Evolutionary conservation across 2,888 invertebrate genomes (phyloP), one percentile per base, ranked within the genome.

Genomic region (Drymonia ruficornis): DNA sequence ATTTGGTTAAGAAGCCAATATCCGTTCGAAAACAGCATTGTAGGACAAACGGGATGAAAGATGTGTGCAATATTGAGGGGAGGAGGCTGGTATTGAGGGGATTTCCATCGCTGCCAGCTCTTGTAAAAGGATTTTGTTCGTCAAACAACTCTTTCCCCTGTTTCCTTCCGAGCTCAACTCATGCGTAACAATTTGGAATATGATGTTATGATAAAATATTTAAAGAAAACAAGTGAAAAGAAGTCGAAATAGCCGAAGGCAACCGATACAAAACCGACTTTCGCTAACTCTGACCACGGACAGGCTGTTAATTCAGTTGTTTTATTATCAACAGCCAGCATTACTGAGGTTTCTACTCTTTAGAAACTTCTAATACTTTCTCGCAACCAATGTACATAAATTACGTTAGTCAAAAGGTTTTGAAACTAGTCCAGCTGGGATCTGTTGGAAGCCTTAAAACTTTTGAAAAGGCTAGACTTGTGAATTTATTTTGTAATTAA

Each of bases 161-260:
- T 38, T 38, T 49, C 19, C 29, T 49, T 38, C 12, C 5, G 40
- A 46, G 38, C 43, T 1, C n/a, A 47, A 18, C 51, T 55, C 44
- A 49, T 50, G 42, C 46, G 15, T 52, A 55, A 55, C n/a, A 49
- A 49, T 53, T 47, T 38, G 38, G 7, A 46, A 52, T 36, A 53
- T 43, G 15, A 8, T 52, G 42, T 50, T 43, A 29, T 36, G 13
- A 40, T 51, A 62, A 53, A 63, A 56, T 29, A 50, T 9, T 16
- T 15, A 50, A 43, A 5, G 13, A n/a, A 23, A 58, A 61, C 18
- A 56, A 66, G 54, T 56, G 34, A 55, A 64, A 61, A 58, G 55
- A 55, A 28, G 47, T 47, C 49, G 19, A 57, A 61, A 65, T 51
- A 31, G 63, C 61, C 59, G 13, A 38, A 40, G 51, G 59, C 38